These are phyloP conservation scores for Morbakka virulenta DNA, from an alignment of 30 jellyfish, hydroid and myxozoan genomes.

Conservation along the genomic window DNA sequence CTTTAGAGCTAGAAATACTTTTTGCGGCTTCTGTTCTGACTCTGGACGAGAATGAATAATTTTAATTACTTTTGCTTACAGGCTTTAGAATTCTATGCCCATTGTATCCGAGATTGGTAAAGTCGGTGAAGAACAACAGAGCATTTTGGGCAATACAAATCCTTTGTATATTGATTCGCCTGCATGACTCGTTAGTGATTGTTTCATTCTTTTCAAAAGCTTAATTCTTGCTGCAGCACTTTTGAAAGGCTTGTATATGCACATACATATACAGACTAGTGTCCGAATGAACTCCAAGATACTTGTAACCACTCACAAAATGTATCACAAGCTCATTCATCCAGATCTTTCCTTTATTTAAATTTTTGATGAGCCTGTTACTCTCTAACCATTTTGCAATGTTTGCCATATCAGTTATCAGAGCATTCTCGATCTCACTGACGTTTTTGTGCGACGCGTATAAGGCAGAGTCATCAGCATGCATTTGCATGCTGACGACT, in stretches of 20 bases:
- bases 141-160: constrained; percentile 30
- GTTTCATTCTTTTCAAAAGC: constrained; percentile 58
- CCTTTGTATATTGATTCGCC: constrained; percentile 57
- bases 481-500: too few relatives aligned
- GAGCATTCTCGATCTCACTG: too few relatives aligned
- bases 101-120: constrained; percentile 31
- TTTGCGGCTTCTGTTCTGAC: too few relatives aligned
- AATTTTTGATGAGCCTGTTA: too few relatives aligned
- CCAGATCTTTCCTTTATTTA: too few relatives aligned
- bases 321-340: too few relatives aligned
- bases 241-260: constrained; percentile 47
- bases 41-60: constrained; percentile 27
- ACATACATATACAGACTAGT: constrained; percentile 35
- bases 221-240: constrained; percentile 47
- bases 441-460: too few relatives aligned
- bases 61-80: constrained; percentile 22
- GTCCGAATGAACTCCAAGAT: constrained; percentile 28
- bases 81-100: constrained; percentile 40
- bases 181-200: constrained; percentile 53
- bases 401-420: too few relatives aligned
- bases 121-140: constrained; percentile 25
- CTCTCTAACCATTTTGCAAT: too few relatives aligned
- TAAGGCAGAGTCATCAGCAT: too few relatives aligned
- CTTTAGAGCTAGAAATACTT: too few relatives aligned
- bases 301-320: constrained; percentile 4